Percentiles rank a stretch among this genome's conserved stretches.
Evolutionary conservation across 2,888 invertebrate species (phyloP).

Genomic region (Vannuccia rotundouncinata): DNA sequence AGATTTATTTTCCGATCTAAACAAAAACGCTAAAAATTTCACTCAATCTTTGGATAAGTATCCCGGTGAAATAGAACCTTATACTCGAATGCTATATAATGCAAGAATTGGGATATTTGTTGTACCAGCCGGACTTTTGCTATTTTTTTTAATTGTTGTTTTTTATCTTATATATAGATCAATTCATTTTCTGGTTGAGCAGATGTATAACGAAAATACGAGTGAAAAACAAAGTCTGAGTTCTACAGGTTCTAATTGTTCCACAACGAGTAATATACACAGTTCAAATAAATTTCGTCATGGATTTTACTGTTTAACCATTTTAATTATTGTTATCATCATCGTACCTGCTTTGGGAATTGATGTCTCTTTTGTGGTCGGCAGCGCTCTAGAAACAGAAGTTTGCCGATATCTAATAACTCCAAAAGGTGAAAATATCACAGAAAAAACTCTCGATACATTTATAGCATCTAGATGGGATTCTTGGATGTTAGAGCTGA

Average conservation of each 20-base stretch:
- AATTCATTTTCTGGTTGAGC: not conserved
- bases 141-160: not conserved
- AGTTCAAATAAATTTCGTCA: not conserved
- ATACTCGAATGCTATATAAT: not conserved
- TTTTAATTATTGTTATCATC: not conserved
- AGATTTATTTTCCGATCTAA: not conserved
- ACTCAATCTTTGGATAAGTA: not conserved
- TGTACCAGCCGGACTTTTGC: not conserved
- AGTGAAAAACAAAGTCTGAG: not conserved
- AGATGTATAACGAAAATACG: too few species aligned
- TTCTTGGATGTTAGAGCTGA: not conserved
- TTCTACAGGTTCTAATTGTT: not conserved
- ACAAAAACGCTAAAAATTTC: not conserved
- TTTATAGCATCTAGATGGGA: not conserved
- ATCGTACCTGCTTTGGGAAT: not conserved
- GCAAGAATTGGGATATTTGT: not conserved
- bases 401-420: not conserved
- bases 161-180: not conserved
- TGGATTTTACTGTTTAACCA: not conserved
- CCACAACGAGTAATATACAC: not conserved
- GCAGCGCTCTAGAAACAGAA: not conserved
- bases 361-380: not conserved
- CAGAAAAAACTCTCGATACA: not conserved
- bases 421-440: not conserved
- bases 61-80: not conserved